These are phyloP conservation scores for Peromyscus aztecus DNA, from an alignment of 2,797 vertebrate genomes.

Conservation along the genomic window DNA sequence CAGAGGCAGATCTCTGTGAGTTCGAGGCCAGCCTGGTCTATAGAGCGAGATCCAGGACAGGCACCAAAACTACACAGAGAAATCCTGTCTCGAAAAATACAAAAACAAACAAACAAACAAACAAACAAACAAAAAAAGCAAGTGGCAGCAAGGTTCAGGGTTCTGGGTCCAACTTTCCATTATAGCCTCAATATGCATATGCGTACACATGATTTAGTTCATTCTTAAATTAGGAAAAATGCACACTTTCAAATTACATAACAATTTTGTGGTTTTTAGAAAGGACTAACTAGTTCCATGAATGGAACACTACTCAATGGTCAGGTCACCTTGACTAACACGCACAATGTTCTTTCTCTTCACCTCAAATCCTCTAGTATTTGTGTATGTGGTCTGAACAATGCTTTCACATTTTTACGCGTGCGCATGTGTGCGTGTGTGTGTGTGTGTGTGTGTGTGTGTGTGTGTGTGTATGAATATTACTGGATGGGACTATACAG, in stretches of 20 bases:
- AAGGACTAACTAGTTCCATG: constrained; percentile 14
- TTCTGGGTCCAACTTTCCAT: not conserved
- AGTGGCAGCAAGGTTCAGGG: not conserved
- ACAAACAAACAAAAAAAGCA: not conserved
- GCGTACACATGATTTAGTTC: not conserved
- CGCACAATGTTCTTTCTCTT: not conserved
- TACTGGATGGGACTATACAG: not conserved
- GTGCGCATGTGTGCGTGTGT: not conserved
- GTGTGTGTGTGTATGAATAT: not conserved
- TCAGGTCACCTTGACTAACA: constrained; percentile 32
- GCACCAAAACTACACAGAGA: too few relatives aligned
- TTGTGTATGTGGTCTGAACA: not conserved
- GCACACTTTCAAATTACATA: constrained; percentile 28
- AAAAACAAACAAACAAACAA: too few relatives aligned
- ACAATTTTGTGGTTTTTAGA: not conserved
- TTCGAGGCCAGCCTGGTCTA: too few relatives aligned
- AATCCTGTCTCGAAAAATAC: too few relatives aligned
- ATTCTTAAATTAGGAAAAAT: constrained; percentile 52
- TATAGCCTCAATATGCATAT: not conserved
- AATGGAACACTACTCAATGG: not conserved
- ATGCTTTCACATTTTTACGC: not conserved
- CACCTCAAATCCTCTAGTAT: not conserved
- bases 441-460: not conserved
- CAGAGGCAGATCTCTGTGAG: too few relatives aligned
- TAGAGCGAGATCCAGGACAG: too few relatives aligned